Evolutionary conservation across 30 jellyfish, hydroid and myxozoan species (phyloP).

Genomic region (Catostylus mosaicus): DNA sequence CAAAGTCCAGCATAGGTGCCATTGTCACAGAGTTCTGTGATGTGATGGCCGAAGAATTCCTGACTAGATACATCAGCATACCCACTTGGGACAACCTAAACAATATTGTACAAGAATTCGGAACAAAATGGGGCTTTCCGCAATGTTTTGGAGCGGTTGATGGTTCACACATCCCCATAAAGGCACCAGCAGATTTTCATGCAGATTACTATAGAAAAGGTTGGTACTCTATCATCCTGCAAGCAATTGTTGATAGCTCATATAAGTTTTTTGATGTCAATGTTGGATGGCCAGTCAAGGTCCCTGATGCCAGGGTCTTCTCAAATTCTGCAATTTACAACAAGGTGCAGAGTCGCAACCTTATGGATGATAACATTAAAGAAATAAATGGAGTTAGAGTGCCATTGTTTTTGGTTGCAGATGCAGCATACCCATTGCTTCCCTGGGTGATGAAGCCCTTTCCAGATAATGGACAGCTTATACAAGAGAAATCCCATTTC

Average conservation of each 20-base stretch:
- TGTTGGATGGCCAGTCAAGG: conserved; percentile 61
- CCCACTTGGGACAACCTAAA: conserved; percentile 2
- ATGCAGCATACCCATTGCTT: conserved; percentile 52
- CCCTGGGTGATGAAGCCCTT: conserved; percentile 35
- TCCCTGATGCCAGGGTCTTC: conserved; percentile 49
- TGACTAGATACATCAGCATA: conserved; percentile 21
- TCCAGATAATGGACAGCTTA: conserved; percentile 27
- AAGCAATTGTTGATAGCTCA: conserved; percentile 14
- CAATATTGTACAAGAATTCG: conserved; percentile 5
- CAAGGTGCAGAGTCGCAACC: conserved; percentile 16
- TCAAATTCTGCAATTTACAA: conserved; percentile 16
- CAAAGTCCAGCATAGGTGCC: conserved; percentile 35
- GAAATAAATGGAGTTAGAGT: conserved; percentile 26
- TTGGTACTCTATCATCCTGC: conserved; percentile 40
- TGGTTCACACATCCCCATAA: conserved; percentile 64
- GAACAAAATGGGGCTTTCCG: conserved; percentile 56
- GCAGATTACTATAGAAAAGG: conserved; percentile 50
- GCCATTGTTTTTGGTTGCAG: conserved; percentile 13
- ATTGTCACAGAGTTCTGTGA: conserved; percentile 33
- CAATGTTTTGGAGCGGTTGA: conserved; percentile 59
- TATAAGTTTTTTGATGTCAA: conserved; percentile 38
- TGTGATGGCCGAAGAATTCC: not conserved
- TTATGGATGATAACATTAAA: not conserved
- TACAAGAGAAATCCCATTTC: conserved; percentile 13
- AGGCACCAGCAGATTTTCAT: conserved; percentile 50